Evolutionary conservation across 2,888 invertebrate species (phyloP).

Genomic region (Amphipoea oculea): DNA sequence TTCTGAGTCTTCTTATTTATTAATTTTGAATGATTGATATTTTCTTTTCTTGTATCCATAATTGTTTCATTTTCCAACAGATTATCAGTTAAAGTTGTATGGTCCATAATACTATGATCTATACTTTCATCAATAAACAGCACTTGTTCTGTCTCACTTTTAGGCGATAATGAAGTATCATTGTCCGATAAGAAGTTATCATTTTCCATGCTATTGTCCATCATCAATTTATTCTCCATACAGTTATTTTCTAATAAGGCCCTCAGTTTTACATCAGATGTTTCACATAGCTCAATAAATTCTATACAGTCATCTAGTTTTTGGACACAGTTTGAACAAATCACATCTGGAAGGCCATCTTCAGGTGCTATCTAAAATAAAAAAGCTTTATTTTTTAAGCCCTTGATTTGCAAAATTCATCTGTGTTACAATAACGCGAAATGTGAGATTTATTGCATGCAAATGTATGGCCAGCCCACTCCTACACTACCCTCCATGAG

Average conservation of each 20-base stretch:
- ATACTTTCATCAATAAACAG: constrained; percentile 65
- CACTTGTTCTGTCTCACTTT: constrained; percentile 66
- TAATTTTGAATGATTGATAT: constrained; percentile 30
- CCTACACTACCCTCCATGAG: background rate
- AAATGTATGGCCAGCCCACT: background rate
- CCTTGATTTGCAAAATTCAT: background rate
- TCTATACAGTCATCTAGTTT: constrained; percentile 78
- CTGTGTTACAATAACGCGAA: background rate
- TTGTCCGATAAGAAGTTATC: constrained; percentile 47
- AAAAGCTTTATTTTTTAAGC: background rate
- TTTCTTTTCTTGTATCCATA: constrained; percentile 28
- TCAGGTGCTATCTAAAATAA: constrained; percentile 79
- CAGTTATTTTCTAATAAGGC: constrained; percentile 57
- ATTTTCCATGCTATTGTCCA: constrained; percentile 33
- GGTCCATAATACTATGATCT: constrained; percentile 51
- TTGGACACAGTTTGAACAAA: constrained; percentile 79
- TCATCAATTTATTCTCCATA: constrained; percentile 51
- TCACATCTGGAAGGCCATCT: constrained; percentile 80
- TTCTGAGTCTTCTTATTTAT: constrained; percentile 69
- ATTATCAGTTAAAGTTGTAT: constrained; percentile 44
- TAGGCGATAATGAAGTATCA: constrained; percentile 60
- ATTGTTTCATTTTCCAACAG: constrained; percentile 38
- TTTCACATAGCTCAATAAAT: constrained; percentile 80
- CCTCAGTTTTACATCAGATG: constrained; percentile 78
- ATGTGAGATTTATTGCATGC: background rate